Conservation (phyloP, 2,888 invertebrate species). For the Agrochola litura region DNA sequence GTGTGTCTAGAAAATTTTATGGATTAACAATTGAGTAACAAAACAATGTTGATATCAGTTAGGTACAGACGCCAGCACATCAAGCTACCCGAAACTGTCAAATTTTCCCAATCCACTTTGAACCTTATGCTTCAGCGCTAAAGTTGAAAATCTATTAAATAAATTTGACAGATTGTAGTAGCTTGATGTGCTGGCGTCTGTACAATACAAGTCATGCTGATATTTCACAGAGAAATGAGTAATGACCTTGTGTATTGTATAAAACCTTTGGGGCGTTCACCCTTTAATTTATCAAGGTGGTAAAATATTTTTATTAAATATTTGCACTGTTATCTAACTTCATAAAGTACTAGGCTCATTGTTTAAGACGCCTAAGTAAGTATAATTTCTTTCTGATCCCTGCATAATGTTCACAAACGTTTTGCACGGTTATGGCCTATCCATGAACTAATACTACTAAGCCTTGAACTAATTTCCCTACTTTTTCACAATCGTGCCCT, state of each 20-base stretch:
- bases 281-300: slow-evolving; percentile 43
- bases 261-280: slow-evolving; percentile 52
- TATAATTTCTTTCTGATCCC: slow-evolving; percentile 5
- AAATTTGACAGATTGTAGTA: too few species aligned
- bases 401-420: slow-evolving; percentile 7
- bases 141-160: too few species aligned
- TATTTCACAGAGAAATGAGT: slow-evolving; percentile 25
- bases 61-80: too few species aligned
- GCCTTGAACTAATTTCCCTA: slow-evolving; percentile 80
- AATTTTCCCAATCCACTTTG: too few species aligned
- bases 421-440: slow-evolving; percentile 1
- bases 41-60: slow-evolving; percentile 25
- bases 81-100: too few species aligned
- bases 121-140: too few species aligned
- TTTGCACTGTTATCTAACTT: slow-evolving; percentile 30
- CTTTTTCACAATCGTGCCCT: slow-evolving; percentile 76
- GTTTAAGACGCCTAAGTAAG: slow-evolving; percentile 4
- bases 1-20: neutral
- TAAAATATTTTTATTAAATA: slow-evolving; percentile 37
- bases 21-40: slow-evolving; percentile 24
- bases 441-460: slow-evolving; percentile 45
- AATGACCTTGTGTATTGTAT: slow-evolving; percentile 55
- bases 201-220: slow-evolving; percentile 11
- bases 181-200: too few species aligned
- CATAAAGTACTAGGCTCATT: slow-evolving; percentile 10